Percentiles rank a stretch among this genome's conserved stretches.
These are phyloP conservation scores for Asarcornis scutulata DNA, from an alignment of 2,113 vertebrate genomes.

Conservation along the genomic window DNA sequence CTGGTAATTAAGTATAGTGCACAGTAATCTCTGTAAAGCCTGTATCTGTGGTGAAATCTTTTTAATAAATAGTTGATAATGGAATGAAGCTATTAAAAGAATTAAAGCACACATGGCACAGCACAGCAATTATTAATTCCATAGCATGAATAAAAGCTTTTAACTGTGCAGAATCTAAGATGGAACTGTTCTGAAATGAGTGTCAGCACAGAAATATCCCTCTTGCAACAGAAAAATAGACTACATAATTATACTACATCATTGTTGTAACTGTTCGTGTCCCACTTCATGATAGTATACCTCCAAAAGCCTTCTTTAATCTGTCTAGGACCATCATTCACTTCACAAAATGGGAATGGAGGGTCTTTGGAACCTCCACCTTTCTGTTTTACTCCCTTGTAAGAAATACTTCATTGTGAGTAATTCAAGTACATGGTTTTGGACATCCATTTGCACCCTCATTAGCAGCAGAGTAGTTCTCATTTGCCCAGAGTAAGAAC, in stretches of 20 bases:
- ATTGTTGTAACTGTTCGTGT: background rate
- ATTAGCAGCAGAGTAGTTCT: background rate
- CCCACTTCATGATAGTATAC: background rate
- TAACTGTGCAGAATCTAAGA: background rate
- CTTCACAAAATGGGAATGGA: background rate
- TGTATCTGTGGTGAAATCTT: conserved; percentile 60
- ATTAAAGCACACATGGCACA: conserved; percentile 45
- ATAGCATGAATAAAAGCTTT: conserved; percentile 22
- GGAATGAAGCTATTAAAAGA: conserved; percentile 64
- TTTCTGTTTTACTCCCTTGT: background rate
- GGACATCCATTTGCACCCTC: background rate
- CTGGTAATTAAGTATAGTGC: conserved; percentile 69
- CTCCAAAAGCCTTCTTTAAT: background rate
- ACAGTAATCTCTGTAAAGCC: conserved; percentile 62
- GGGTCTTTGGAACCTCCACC: background rate
- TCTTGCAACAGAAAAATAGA: background rate
- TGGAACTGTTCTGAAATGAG: background rate
- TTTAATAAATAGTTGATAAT: conserved; percentile 71
- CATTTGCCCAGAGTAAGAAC: background rate
- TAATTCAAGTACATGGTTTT: background rate
- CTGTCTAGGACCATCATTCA: background rate
- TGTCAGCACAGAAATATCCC: background rate
- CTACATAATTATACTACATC: background rate
- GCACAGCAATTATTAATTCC: conserved; percentile 30
- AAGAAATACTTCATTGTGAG: background rate